These are phyloP conservation scores for Enteromius anoplus DNA, from an alignment of 2,797 vertebrate species.

Conservation along the genomic window DNA sequence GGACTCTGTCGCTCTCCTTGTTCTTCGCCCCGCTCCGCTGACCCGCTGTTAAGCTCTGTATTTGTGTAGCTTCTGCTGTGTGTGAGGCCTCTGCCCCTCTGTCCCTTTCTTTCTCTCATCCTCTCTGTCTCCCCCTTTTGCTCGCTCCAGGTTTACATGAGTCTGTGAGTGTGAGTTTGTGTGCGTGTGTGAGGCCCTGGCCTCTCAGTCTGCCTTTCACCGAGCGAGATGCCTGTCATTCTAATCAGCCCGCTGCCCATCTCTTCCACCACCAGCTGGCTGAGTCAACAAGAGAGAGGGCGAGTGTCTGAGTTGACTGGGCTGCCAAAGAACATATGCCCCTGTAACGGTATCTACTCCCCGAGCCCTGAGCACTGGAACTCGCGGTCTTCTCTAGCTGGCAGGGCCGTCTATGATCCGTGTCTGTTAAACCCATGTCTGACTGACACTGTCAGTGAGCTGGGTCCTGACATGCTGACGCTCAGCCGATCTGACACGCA, in stretches of 20 bases:
- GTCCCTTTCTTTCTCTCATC: constrained; percentile 45
- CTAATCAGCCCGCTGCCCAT: constrained; percentile 72
- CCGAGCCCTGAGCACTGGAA: constrained; percentile 61
- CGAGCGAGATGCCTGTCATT: constrained; percentile 75
- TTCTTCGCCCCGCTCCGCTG: constrained; percentile 22
- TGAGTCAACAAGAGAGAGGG: constrained; percentile 54
- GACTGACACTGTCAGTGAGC: constrained; percentile 78
- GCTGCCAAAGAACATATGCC: constrained; percentile 79
- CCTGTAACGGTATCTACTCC: constrained; percentile 75
- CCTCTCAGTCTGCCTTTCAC: constrained; percentile 57
- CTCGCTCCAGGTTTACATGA: constrained; percentile 37
- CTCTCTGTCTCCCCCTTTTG: constrained; percentile 40
- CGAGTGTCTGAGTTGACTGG: constrained; percentile 54
- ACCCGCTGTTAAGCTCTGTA: constrained; percentile 46
- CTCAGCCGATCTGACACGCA: constrained; percentile 70
- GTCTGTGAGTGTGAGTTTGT: constrained; percentile 31
- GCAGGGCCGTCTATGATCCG: constrained; percentile 65
- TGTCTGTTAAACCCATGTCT: constrained; percentile 66
- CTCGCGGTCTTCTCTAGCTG: constrained; percentile 68
- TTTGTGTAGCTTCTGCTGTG: constrained; percentile 44
- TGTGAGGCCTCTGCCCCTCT: constrained; percentile 49
- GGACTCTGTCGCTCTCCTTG: constrained; percentile 29
- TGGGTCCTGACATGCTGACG: constrained; percentile 66
- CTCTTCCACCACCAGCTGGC: constrained; percentile 68
- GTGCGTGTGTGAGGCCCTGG: constrained; percentile 49